These are phyloP conservation scores for Trachelus iudaicus DNA, from an alignment of 2,888 invertebrate species.

Conservation along the genomic window DNA sequence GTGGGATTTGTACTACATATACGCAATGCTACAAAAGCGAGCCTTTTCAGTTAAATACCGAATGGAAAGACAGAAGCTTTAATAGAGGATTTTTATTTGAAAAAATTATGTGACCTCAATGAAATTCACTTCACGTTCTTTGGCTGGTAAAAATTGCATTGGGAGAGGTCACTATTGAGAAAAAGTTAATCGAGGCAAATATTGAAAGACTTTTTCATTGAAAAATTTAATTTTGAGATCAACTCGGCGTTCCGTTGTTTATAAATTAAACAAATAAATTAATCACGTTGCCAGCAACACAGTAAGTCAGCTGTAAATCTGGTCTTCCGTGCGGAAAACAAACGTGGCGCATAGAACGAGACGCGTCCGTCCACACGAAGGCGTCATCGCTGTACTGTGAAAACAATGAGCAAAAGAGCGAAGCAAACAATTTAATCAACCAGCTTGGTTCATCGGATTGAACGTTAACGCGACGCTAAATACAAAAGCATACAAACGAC, in stretches of 20 bases:
- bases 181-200: neutral
- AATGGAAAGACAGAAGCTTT: neutral
- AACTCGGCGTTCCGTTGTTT: neutral
- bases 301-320: neutral
- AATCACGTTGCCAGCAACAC: neutral
- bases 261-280: neutral
- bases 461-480: neutral
- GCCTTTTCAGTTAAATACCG: neutral
- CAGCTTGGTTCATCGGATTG: conserved; percentile 32
- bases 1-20: neutral
- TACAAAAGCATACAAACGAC: neutral
- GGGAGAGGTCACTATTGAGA: neutral
- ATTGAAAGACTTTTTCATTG: neutral
- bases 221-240: neutral
- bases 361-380: conserved; percentile 2
- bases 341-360: neutral
- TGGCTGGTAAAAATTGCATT: neutral
- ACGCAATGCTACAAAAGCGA: neutral
- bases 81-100: neutral
- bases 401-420: conserved; percentile 27
- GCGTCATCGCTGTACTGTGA: conserved; percentile 12
- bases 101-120: neutral
- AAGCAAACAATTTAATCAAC: conserved; percentile 45
- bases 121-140: neutral
- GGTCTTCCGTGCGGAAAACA: neutral